These are phyloP conservation scores for Carassius gibelio DNA, from an alignment of 2,113 vertebrate species.

Conservation along the genomic window DNA sequence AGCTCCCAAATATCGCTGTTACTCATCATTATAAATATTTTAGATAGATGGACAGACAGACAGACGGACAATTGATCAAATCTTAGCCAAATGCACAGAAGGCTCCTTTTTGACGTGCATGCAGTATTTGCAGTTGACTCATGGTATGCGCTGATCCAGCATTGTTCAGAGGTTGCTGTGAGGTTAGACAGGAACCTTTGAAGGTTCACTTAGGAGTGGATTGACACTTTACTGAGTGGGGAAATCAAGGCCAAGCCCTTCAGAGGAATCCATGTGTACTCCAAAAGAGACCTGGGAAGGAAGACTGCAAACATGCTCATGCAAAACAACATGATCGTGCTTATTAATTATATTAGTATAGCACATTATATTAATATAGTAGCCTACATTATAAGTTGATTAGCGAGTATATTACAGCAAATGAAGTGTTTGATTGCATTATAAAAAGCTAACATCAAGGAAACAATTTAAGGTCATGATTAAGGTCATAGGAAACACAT, in stretches of 20 bases:
- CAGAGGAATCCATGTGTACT: slow-evolving; percentile 27
- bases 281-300: slow-evolving; percentile 27
- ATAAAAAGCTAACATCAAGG: neutral
- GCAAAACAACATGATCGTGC: neutral
- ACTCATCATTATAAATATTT: neutral
- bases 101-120: neutral
- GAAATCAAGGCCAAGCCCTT: slow-evolving; percentile 61
- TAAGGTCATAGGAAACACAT: neutral
- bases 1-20: neutral
- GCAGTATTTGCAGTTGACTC: neutral
- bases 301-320: slow-evolving; percentile 4
- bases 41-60: too few relatives aligned
- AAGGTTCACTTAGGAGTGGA: slow-evolving; percentile 52
- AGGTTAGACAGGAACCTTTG: slow-evolving; percentile 35
- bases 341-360: neutral
- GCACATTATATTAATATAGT: neutral
- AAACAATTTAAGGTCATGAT: neutral
- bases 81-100: neutral
- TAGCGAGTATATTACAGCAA: neutral
- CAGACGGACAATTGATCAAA: neutral
- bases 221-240: slow-evolving; percentile 56
- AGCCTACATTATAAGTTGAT: neutral
- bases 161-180: slow-evolving; percentile 26
- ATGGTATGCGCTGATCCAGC: neutral
- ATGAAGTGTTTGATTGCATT: neutral